phyloP scores from a whole-genome alignment of 2,113 vertebrate species.

The Synchiropus splendidus region DNA sequence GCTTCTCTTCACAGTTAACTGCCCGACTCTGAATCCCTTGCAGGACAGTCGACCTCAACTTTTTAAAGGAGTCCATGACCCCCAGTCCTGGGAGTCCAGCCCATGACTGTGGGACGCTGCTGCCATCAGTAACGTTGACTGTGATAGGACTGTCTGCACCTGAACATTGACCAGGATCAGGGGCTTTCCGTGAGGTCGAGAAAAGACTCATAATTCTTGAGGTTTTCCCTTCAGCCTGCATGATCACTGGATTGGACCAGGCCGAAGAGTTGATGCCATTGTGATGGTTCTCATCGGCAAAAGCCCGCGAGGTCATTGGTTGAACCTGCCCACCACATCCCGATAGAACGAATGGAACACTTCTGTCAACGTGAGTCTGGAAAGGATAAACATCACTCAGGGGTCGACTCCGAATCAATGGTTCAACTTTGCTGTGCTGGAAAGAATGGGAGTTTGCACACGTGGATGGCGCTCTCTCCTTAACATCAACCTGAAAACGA shows the following conservation, averaged over 20 bases:
- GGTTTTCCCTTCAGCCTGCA: conserved; percentile 61
- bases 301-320: conserved; percentile 58
- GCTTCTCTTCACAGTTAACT: conserved; percentile 29
- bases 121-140: conserved; percentile 40
- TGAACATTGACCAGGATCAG: conserved; percentile 20
- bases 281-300: conserved; percentile 49
- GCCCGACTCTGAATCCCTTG: conserved; percentile 80
- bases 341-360: conserved; percentile 37
- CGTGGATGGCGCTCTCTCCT: conserved; percentile 56
- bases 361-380: conserved; percentile 28
- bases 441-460: conserved; percentile 40
- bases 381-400: conserved; percentile 46
- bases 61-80: conserved; percentile 91
- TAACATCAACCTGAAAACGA: conserved; percentile 60
- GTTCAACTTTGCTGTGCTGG: conserved; percentile 43
- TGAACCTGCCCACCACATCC: conserved; percentile 63
- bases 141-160: conserved; percentile 60
- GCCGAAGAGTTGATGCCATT: conserved; percentile 53
- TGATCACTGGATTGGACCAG: conserved; percentile 47
- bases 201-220: conserved; percentile 80
- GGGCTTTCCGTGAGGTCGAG: conserved; percentile 69
- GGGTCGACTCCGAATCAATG: conserved; percentile 32
- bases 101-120: conserved; percentile 66
- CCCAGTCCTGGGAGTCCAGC: conserved; percentile 78
- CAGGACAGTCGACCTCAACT: conserved; percentile 82